Evolutionary conservation across 2,113 vertebrate genomes (phyloP), one percentile per base, ranked within the genome.

Genomic region (Planiliza haematocheilus): DNA sequence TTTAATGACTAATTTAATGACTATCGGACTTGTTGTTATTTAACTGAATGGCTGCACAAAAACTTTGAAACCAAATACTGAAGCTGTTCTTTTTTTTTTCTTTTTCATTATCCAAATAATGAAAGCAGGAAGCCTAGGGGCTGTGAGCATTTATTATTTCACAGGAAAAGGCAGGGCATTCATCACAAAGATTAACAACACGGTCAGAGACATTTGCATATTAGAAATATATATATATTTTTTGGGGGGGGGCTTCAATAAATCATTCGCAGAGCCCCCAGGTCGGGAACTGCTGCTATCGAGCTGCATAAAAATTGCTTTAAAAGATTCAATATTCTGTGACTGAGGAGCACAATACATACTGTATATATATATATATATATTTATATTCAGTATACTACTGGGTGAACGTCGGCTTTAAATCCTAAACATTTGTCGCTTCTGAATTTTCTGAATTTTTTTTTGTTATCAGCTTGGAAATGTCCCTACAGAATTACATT

Each of bases 171-270:
- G 24, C 24, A 5, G 53, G 21, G 17, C 71, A 80, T 87, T 84
- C 63, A 82, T 87, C 82, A 87, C 56, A 8, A 17, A 79, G 77
- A 83, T 77, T 73, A 87, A 89, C 67, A 76, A 57, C 79, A 63
- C 5, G 16, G 3, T 13, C 3, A 3, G 13, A 37, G 4, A 57
- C 53, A 87, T 86, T 84, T 84, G 74, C 85, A 87, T 87, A 66
- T 82, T 70, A 48, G 49, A 49, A 69, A 65, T 77, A 7, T 69
- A 49, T 70, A 16, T 57, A 30, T 59, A 48, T 80, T 77, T 77
- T 48, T n/a, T n/a, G n/a, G n/a, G n/a, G n/a, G n/a, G n/a, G n/a
- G 8, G n/a, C 24, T 52, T 74, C 67, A 39, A 82, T 86, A 70
- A 84, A 87, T 86, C 75, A 87, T 74, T 41, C 30, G 42, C 24